Evolutionary conservation across 2,113 vertebrate species (phyloP).

Genomic region (Cyprinodon variegatus): DNA sequence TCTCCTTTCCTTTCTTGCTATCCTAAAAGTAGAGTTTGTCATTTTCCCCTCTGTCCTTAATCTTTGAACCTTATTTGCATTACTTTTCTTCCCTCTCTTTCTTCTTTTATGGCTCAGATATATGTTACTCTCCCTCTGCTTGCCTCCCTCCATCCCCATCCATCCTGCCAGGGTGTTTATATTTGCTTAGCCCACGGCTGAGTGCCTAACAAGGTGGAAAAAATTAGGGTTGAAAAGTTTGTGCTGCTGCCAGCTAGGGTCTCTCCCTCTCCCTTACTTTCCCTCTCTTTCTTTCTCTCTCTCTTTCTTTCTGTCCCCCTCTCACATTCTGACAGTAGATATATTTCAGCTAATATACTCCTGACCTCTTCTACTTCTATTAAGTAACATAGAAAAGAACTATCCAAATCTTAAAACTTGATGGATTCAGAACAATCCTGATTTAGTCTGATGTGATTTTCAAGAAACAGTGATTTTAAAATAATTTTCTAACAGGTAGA

Average conservation of each 20-base stretch:
- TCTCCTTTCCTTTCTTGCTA: neutral
- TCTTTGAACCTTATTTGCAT: conserved; percentile 26
- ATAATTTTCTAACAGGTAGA: neutral
- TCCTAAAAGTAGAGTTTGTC: neutral
- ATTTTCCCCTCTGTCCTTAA: conserved; percentile 2
- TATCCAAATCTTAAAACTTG: neutral
- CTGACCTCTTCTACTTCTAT: conserved; percentile 64
- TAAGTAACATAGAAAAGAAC: conserved; percentile 53
- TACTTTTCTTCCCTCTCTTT: neutral
- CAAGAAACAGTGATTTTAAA: neutral
- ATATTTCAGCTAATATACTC: conserved; percentile 77
- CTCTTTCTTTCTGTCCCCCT: conserved; percentile 44
- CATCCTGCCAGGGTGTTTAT: conserved; percentile 77
- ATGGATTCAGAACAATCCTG: conserved; percentile 4
- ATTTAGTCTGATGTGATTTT: conserved; percentile 8
- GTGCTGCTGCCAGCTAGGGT: conserved; percentile 74
- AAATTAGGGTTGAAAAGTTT: conserved; percentile 77
- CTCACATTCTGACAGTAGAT: conserved; percentile 72
- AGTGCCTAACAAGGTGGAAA: conserved; percentile 81
- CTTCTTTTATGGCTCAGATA: conserved; percentile 13
- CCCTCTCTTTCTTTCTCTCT: too few relatives aligned
- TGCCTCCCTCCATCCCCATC: conserved; percentile 37
- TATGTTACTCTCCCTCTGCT: conserved; percentile 27
- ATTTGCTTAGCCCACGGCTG: conserved; percentile 69
- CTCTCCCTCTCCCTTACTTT: conserved; percentile 36